These are phyloP conservation scores for Pocillopora damicornis DNA, from an alignment of 64 coral and sea anemone species.

Conservation along the genomic window DNA sequence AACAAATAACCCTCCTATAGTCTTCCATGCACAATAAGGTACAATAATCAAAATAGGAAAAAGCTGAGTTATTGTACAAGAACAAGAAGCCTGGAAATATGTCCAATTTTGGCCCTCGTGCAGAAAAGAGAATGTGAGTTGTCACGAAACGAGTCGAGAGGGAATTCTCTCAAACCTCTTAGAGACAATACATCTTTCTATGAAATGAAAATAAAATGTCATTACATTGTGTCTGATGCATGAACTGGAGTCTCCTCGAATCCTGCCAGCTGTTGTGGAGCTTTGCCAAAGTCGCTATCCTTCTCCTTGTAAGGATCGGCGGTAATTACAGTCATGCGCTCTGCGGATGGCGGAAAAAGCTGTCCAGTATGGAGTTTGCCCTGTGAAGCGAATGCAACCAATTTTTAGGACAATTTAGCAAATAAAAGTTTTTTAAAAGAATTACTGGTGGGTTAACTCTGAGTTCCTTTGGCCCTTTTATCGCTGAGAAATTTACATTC, in stretches of 20 bases:
- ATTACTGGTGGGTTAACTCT: too few species aligned
- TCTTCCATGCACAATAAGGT: too few species aligned
- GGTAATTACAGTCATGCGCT: constrained; percentile 57
- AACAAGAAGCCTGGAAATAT: too few species aligned
- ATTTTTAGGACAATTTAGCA: background rate
- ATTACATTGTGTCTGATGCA: constrained; percentile 80
- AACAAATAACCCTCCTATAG: too few species aligned
- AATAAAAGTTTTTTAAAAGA: background rate
- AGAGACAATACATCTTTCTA: background rate
- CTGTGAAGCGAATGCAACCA: constrained; percentile 14
- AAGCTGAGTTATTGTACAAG: too few species aligned
- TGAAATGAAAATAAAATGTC: background rate
- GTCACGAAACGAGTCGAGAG: too few species aligned
- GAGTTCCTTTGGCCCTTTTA: too few species aligned
- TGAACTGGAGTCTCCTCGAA: constrained; percentile 83
- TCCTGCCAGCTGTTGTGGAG: constrained; percentile 73
- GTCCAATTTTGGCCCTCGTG: too few species aligned
- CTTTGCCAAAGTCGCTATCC: constrained; percentile 11
- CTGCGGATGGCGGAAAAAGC: constrained; percentile 58
- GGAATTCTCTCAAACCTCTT: too few species aligned
- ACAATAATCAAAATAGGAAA: too few species aligned
- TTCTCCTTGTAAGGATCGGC: constrained; percentile 62
- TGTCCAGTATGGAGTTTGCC: constrained; percentile 59
- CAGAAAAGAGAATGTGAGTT: too few species aligned
- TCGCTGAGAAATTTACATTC: too few species aligned